phyloP scores from a whole-genome alignment of 2,797 vertebrate species.

The Saxicola maurus region DNA sequence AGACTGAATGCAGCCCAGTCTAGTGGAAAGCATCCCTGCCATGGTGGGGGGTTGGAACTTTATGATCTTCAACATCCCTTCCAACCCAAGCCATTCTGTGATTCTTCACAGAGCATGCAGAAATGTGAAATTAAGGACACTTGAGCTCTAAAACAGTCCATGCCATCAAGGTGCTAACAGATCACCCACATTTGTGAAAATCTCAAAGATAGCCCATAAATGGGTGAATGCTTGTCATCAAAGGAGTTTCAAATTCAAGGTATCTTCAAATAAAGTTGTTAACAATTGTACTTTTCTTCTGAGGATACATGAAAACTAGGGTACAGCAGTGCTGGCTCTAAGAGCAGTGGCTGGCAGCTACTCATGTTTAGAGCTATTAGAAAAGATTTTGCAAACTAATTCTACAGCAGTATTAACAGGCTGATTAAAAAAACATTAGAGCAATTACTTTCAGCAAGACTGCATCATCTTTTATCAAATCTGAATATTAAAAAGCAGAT shows the following conservation, averaged over 20 bases:
- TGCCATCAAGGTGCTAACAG: background rate
- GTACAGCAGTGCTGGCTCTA: background rate
- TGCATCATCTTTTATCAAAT: background rate
- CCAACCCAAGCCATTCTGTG: background rate
- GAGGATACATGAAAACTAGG: background rate
- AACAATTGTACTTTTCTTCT: background rate
- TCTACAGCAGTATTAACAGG: background rate
- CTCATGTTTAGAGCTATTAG: background rate
- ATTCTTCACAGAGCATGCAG: background rate
- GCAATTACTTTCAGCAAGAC: background rate
- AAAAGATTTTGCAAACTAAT: background rate
- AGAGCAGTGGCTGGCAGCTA: background rate
- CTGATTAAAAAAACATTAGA: background rate
- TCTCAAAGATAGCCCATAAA: background rate
- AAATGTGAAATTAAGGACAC: background rate
- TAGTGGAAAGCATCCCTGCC: background rate
- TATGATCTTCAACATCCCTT: background rate
- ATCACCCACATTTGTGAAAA: background rate
- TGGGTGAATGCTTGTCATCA: background rate
- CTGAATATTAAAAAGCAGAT: background rate
- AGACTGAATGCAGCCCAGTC: background rate
- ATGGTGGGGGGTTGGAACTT: background rate
- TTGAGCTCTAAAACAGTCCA: background rate
- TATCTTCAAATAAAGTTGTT: background rate
- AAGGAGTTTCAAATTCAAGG: background rate